Evolutionary conservation across 2,797 vertebrate genomes (phyloP).

Genomic region (Enteromius argenteus): DNA sequence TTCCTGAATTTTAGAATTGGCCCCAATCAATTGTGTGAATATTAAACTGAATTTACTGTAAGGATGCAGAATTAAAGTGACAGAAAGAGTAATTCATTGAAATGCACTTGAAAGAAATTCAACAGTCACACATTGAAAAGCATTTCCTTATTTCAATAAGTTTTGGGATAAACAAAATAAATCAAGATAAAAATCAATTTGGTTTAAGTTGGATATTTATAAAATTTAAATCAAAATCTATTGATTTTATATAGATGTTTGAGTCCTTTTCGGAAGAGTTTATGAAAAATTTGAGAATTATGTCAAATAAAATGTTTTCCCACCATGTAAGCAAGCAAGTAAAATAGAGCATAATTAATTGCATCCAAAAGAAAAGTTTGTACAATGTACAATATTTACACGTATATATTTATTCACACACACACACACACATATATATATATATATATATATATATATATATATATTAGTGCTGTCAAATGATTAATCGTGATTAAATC

Average conservation of each 20-base stretch:
- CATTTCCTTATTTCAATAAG: background rate
- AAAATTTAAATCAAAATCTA: background rate
- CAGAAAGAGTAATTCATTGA: background rate
- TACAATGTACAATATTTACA: no score
- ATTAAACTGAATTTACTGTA: background rate
- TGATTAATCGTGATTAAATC: no score
- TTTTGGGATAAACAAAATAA: conserved; percentile 2
- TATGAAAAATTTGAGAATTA: background rate
- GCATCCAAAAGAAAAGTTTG: no score
- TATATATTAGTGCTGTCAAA: no score
- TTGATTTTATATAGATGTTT: background rate
- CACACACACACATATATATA: no score
- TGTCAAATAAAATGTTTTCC: background rate
- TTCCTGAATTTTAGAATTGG: background rate
- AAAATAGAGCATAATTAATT: no score
- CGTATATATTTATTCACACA: no score
- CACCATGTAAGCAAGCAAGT: background rate
- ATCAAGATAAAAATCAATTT: background rate
- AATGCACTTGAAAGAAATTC: background rate
- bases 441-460: no score
- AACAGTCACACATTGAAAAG: background rate
- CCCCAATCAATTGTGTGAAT: background rate
- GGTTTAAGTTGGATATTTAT: background rate
- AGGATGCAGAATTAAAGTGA: background rate
- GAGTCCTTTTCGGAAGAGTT: background rate